Evolutionary conservation across 2,113 vertebrate genomes (phyloP), one percentile per base, ranked within the genome.

Genomic region (Stegostoma tigrinum): DNA sequence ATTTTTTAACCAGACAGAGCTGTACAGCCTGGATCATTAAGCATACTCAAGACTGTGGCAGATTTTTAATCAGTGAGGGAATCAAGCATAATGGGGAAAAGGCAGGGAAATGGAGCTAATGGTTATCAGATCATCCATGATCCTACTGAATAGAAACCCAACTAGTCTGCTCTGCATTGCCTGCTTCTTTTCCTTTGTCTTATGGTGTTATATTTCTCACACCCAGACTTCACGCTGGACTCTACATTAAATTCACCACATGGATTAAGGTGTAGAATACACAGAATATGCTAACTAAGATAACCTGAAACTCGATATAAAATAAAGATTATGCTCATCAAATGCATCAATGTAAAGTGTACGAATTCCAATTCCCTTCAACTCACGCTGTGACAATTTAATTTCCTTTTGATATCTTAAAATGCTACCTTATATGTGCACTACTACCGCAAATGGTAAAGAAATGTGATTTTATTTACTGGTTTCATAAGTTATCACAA

Each of bases 401-500:
- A 78, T 78, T 38, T n/a, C n/a, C 6, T 4, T 83, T 83, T 83
- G 42, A 83, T n/a, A n/a, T 17, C 38, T 55, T 90, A 90, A 61
- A 90, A 90, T 64, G 30, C 5, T 90, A 55, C 10, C 61, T 52
- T 90, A 64, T 30, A 61, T 15, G 52, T 30, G 52, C 30, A 6
- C 4, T 27, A 61, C 8, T 34, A 52, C 14, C 17, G 27, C 38
- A 83, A 83, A 52, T 61, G 27, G 2, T 55, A 55, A 89, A 89
- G 42, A 1, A 34, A 61, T 15, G 61, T 34, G 24, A 30, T 7
- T 55, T 42, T 38, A 75, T 55, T 42, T 38, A 75, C 10, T 42
- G 38, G 24, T 72, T 95, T 95, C n/a, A 95, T 48, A 45, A 95
- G 72, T 45, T 48, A 95, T 45, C 38, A 68, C 55, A 72, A 75